phyloP scores from a whole-genome alignment of 2,888 invertebrate species.

The Theretra japonica region DNA sequence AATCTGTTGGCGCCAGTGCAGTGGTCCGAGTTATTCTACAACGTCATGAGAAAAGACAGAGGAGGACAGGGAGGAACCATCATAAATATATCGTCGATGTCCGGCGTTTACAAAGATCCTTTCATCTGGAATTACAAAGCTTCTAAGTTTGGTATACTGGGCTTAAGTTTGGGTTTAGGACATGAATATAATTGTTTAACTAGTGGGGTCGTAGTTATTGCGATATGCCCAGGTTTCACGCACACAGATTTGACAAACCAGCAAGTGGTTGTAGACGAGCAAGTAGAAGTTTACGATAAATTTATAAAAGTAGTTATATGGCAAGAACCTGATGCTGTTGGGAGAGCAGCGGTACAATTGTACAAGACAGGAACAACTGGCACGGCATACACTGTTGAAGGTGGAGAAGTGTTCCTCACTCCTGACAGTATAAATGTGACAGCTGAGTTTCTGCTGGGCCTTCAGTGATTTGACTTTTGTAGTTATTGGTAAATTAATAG shows the following conservation, averaged over 20 bases:
- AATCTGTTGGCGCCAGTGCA: constrained; percentile 57
- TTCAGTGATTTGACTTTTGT: no score
- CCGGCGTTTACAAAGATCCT: constrained; percentile 57
- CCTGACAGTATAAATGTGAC: neutral
- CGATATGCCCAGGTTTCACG: constrained; percentile 79
- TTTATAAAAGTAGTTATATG: constrained; percentile 39
- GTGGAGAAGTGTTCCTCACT: neutral
- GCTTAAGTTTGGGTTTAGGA: constrained; percentile 72
- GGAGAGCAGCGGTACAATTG: constrained; percentile 36
- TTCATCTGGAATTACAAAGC: constrained; percentile 38
- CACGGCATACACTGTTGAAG: constrained; percentile 37
- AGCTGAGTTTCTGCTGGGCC: neutral
- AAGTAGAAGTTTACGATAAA: constrained; percentile 34
- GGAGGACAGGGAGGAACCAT: constrained; percentile 85
- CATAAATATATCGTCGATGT: constrained; percentile 85
- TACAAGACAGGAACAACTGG: constrained; percentile 40
- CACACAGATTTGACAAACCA: constrained; percentile 55
- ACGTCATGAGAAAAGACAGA: constrained; percentile 81
- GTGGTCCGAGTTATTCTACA: constrained; percentile 76
- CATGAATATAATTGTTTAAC: constrained; percentile 64
- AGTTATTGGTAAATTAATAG: neutral
- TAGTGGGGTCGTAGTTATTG: constrained; percentile 74
- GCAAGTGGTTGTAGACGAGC: constrained; percentile 29
- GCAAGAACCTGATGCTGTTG: constrained; percentile 45
- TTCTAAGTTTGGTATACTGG: constrained; percentile 70